Percentiles rank a stretch among this genome's conserved stretches.
phyloP scores from a whole-genome alignment of 2,113 vertebrate genomes.

The Gymnocephalus cernua region DNA sequence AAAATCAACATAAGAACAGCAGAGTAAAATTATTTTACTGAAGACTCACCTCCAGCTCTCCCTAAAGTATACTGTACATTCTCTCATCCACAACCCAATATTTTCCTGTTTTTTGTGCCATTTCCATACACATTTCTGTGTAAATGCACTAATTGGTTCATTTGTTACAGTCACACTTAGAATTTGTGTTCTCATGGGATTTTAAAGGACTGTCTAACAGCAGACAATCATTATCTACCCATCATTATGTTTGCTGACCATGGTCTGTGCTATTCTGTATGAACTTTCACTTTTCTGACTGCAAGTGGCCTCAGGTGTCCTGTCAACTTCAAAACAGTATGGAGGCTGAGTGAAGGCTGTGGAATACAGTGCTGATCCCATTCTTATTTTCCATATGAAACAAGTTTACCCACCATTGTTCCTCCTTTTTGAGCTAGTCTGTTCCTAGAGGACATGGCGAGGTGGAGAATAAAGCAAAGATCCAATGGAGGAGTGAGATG shows the following conservation, averaged over 20 bases:
- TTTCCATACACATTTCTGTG: background rate
- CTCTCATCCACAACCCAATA: background rate
- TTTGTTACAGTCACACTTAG: background rate
- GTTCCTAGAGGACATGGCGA: slow-evolving; percentile 45
- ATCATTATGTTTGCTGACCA: background rate
- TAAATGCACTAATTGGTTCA: slow-evolving; percentile 7
- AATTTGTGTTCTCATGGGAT: background rate
- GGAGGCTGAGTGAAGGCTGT: slow-evolving; percentile 22
- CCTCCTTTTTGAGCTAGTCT: slow-evolving; percentile 10
- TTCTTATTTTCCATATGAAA: slow-evolving; percentile 60
- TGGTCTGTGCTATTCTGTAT: background rate
- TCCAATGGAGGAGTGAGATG: slow-evolving; percentile 54
- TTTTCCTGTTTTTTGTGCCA: background rate
- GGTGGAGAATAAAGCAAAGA: slow-evolving; percentile 48
- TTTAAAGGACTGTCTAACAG: slow-evolving; percentile 7
- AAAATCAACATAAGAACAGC: background rate
- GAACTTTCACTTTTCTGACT: slow-evolving; percentile 16
- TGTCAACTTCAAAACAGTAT: slow-evolving; percentile 34
- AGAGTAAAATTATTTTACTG: background rate
- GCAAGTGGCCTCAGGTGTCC: slow-evolving; percentile 50
- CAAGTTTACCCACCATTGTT: slow-evolving; percentile 25
- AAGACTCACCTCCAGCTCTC: background rate
- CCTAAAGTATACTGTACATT: background rate
- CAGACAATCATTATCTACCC: background rate
- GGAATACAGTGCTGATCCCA: slow-evolving; percentile 10